Evolutionary conservation across 2,113 vertebrate genomes (phyloP).

Genomic region (Leuciscus idus): DNA sequence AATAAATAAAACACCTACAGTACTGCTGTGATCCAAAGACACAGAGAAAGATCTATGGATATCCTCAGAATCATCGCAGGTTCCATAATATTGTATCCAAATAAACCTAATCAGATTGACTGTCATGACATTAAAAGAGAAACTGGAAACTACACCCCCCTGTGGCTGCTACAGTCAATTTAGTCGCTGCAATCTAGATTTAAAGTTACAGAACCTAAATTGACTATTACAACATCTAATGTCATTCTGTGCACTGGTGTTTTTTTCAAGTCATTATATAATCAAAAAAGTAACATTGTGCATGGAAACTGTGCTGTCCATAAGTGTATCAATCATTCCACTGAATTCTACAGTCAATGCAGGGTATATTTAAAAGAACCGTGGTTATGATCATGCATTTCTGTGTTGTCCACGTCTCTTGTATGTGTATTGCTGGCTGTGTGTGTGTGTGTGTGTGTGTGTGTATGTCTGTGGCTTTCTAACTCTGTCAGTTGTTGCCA

Average conservation of each 20-base stretch:
- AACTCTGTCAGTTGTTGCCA: conserved; percentile 14
- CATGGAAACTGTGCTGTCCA: not conserved
- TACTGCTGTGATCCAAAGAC: not conserved
- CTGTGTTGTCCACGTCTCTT: not conserved
- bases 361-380: not conserved
- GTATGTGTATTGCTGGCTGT: not conserved
- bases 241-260: not conserved
- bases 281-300: not conserved
- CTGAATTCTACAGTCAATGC: not conserved
- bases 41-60: not conserved
- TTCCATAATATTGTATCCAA: not conserved
- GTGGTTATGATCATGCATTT: not conserved
- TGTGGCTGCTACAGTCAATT: not conserved
- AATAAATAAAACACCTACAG: not conserved
- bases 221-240: not conserved
- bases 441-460: not conserved
- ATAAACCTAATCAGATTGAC: not conserved
- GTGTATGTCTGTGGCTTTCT: not conserved
- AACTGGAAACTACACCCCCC: not conserved
- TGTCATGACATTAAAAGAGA: not conserved
- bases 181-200: not conserved
- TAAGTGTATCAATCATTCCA: not conserved
- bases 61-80: not conserved
- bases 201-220: not conserved
- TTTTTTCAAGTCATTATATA: not conserved